Percentiles rank a stretch among this genome's conserved stretches.
These are phyloP conservation scores for Trachythela sp. DNA, from an alignment of 64 coral and sea anemone species.

Conservation along the genomic window DNA sequence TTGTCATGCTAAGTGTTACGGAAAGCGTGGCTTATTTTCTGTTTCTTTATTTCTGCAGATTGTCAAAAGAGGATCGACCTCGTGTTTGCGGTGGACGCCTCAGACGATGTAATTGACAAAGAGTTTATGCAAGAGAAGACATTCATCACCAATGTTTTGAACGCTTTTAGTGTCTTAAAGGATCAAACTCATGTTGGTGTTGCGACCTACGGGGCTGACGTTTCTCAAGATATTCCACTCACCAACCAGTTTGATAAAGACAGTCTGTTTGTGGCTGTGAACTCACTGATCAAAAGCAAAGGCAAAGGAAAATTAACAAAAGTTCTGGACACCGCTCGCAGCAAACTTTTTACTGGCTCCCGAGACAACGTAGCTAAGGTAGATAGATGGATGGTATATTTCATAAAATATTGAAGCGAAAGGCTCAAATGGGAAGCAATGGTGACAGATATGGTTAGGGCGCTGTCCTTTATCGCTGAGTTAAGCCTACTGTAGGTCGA, in stretches of 20 bases:
- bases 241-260: conserved; percentile 22
- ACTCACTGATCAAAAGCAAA: not conserved
- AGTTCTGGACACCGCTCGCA: not conserved
- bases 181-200: not conserved
- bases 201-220: not conserved
- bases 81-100: not conserved
- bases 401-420: no score
- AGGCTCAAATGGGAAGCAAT: no score
- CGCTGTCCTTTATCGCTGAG: no score
- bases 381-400: no score
- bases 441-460: no score
- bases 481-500: no score
- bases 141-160: not conserved
- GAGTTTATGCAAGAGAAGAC: not conserved
- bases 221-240: not conserved
- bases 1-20: not conserved
- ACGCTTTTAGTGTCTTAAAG: not conserved
- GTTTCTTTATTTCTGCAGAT: not conserved
- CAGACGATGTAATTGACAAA: not conserved
- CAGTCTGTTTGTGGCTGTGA: conserved; percentile 5
- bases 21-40: not conserved
- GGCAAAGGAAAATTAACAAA: not conserved
- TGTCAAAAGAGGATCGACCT: not conserved
- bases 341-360: not conserved
- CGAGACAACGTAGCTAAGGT: not conserved